phyloP scores from a whole-genome alignment of 1,140 invertebrate genomes.

The Chymomyza costata region DNA sequence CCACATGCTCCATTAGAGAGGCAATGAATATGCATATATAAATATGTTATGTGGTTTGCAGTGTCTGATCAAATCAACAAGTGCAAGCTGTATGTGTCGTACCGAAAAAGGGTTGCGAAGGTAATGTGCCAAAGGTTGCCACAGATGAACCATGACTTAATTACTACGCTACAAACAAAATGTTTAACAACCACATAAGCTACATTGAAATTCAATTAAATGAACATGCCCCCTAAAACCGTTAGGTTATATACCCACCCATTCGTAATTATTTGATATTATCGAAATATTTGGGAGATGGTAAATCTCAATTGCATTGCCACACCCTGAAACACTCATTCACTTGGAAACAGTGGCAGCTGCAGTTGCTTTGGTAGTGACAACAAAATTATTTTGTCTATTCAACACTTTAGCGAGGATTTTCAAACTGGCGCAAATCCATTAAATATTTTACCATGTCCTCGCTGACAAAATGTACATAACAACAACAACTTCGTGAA shows the following conservation, averaged over 20 bases:
- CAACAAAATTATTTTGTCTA: constrained; percentile 51
- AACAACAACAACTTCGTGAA: no score
- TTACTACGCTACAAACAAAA: constrained; percentile 38
- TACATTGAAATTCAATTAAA: constrained; percentile 72
- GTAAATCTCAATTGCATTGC: constrained; percentile 65
- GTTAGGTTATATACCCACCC: constrained; percentile 22
- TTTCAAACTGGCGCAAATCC: constrained; percentile 12
- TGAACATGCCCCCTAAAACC: constrained; percentile 49
- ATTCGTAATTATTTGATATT: constrained; percentile 41
- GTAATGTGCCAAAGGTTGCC: constrained; percentile 17
- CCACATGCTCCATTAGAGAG: no score
- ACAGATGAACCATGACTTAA: constrained; percentile 37
- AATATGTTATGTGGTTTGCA: no score
- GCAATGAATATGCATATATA: no score
- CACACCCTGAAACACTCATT: constrained; percentile 4
- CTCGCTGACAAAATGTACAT: no score
- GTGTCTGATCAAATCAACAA: no score
- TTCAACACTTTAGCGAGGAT: constrained; percentile 46
- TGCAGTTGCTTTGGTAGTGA: constrained; percentile 21
- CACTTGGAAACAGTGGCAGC: constrained; percentile 1
- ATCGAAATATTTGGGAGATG: constrained; percentile 64
- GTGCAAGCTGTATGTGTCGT: constrained; percentile 7
- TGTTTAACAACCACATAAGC: constrained; percentile 33
- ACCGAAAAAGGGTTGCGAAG: constrained; percentile 1
- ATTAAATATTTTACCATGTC: constrained; percentile 30